These are phyloP conservation scores for Epizoanthus ramosus DNA, from an alignment of 92 coral and sea anemone species.

Conservation along the genomic window DNA sequence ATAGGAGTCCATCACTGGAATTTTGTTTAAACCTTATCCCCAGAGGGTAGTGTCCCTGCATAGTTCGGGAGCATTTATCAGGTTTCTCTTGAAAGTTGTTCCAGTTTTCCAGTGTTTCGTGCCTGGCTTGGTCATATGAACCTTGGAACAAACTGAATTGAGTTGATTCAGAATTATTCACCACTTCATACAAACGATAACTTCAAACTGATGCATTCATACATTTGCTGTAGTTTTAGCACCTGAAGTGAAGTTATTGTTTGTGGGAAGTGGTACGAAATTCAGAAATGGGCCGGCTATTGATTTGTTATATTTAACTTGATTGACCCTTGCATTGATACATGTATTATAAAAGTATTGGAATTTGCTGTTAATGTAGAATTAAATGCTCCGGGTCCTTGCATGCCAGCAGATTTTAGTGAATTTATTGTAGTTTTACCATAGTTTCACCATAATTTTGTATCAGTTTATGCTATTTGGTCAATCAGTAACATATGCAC, in stretches of 20 bases:
- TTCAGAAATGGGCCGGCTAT: no score
- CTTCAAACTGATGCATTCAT: no score
- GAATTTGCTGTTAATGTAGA: not conserved
- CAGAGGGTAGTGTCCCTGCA: not conserved
- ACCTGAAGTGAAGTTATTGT: no score
- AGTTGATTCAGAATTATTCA: no score
- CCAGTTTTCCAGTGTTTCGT: conserved; percentile 1
- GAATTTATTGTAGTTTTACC: no score
- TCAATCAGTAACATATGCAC: no score
- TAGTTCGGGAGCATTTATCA: conserved; percentile 5
- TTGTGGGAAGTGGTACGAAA: no score
- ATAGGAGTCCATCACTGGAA: conserved; percentile 4
- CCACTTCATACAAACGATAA: no score
- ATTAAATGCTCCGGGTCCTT: not conserved
- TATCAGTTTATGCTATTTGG: no score
- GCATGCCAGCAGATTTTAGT: no score
- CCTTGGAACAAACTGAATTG: conserved; percentile 12
- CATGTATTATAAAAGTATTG: not conserved
- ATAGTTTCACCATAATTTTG: no score
- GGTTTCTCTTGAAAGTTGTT: conserved; percentile 18
- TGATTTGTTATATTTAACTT: conserved; percentile 5
- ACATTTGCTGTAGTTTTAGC: no score
- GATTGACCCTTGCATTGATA: conserved; percentile 5
- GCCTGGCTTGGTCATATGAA: conserved; percentile 16
- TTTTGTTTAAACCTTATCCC: conserved; percentile 3